Evolutionary conservation across 1,140 invertebrate genomes (phyloP).

Genomic region (Eriosoma lanigerum): DNA sequence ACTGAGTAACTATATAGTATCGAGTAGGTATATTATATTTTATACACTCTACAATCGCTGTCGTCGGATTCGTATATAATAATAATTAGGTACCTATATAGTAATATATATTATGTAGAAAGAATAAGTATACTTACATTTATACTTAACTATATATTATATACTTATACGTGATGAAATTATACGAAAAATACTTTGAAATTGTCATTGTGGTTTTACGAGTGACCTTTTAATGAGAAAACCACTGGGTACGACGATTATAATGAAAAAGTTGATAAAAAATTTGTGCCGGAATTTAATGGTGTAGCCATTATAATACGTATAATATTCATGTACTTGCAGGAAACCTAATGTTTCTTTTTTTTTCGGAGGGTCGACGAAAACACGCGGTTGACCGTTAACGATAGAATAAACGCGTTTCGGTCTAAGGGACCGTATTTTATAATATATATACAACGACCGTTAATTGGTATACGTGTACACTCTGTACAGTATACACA

Average conservation of each 20-base stretch:
- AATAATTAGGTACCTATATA: too few species aligned
- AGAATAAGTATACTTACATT: too few species aligned
- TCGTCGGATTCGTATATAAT: too few species aligned
- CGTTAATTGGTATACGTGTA: constrained; percentile 1
- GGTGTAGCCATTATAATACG: constrained; percentile 5
- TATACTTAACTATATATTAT: background rate
- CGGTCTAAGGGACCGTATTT: constrained; percentile 10
- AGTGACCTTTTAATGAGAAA: constrained; percentile 18
- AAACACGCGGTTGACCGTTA: constrained; percentile 26
- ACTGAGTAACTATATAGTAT: too few species aligned
- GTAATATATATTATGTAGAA: too few species aligned
- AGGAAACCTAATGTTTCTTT: constrained; percentile 21
- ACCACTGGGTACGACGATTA: background rate
- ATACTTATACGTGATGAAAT: background rate
- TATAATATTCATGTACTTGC: background rate
- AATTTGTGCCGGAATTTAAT: constrained; percentile 2
- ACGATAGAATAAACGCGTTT: constrained; percentile 19
- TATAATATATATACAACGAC: background rate
- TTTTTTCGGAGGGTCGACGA: background rate
- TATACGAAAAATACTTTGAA: background rate
- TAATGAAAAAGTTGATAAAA: background rate
- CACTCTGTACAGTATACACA: background rate
- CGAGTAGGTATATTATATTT: too few species aligned
- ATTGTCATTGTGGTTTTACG: constrained; percentile 5
- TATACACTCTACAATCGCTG: too few species aligned